These are phyloP conservation scores for Aleiodes alternator DNA, from an alignment of 2,888 invertebrate species.

Conservation along the genomic window DNA sequence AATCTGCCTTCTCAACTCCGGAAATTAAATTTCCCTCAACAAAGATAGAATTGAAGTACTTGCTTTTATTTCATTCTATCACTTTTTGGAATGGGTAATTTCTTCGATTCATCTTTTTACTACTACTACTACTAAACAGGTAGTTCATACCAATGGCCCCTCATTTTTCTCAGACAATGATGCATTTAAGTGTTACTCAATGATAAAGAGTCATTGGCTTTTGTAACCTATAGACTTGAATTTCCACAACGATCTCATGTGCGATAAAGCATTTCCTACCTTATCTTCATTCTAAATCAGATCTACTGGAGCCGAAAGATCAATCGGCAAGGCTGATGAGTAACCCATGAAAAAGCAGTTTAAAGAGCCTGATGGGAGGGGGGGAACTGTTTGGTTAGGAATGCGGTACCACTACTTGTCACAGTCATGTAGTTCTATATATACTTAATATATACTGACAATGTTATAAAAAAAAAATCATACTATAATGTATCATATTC, in stretches of 20 bases:
- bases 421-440: conserved; percentile 68
- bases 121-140: too few relatives aligned
- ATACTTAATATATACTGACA: conserved; percentile 39
- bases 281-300: conserved; percentile 21
- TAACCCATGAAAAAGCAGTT: conserved; percentile 60
- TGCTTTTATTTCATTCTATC: too few relatives aligned
- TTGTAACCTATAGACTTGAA: conserved; percentile 4
- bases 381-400: conserved; percentile 67
- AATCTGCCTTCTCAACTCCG: too few relatives aligned
- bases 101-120: too few relatives aligned
- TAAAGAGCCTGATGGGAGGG: conserved; percentile 61
- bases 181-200: too few relatives aligned
- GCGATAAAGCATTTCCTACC: conserved; percentile 23
- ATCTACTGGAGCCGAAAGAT: conserved; percentile 41
- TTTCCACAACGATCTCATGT: conserved; percentile 3
- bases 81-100: too few relatives aligned
- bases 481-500: background rate
- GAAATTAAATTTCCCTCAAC: too few relatives aligned
- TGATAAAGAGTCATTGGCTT: background rate
- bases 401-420: conserved; percentile 75
- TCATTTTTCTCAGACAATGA: too few relatives aligned
- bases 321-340: conserved; percentile 52
- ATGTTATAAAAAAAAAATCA: background rate
- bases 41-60: too few relatives aligned
- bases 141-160: too few relatives aligned